A percentile compares a stretch with the other conserved stretches of the same genome.
Conservation (phyloP, 2,113 vertebrate genomes). For the Aptenodytes patagonicus region DNA sequence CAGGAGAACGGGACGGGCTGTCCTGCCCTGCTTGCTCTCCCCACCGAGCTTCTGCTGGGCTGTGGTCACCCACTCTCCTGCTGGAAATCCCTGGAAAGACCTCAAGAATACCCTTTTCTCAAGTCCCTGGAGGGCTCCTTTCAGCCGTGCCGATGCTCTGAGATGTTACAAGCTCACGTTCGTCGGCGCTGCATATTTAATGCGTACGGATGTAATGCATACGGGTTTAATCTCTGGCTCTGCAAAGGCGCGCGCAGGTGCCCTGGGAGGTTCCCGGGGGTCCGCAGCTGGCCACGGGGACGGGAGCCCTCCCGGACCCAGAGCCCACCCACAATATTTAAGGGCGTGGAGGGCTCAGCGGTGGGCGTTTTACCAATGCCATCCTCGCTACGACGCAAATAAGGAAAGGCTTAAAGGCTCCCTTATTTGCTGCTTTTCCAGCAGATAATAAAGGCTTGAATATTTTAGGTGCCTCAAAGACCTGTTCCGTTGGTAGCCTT, state of each 20-base stretch:
- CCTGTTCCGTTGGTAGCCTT: not conserved
- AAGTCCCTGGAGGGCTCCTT: not conserved
- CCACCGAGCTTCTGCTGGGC: not conserved
- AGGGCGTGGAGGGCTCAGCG: not conserved
- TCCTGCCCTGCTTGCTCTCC: not conserved
- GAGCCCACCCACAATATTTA: rapidly evolving
- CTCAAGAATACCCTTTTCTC: rapidly evolving
- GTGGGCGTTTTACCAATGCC: not conserved
- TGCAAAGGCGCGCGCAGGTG: rapidly evolving
- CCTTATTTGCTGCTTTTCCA: not conserved
- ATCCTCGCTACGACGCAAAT: not conserved
- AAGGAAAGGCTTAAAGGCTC: not conserved
- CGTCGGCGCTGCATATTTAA: rapidly evolving
- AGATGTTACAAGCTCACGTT: rapidly evolving
- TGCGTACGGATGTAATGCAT: rapidly evolving
- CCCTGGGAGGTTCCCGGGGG: not conserved
- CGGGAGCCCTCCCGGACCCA: not conserved
- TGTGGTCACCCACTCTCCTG: not conserved
- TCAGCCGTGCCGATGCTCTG: rapidly evolving
- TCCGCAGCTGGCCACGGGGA: not conserved
- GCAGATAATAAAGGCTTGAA: not conserved
- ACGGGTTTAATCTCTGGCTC: rapidly evolving
- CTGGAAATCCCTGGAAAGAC: not conserved
- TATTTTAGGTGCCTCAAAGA: not conserved
- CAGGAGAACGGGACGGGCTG: not conserved